Evolutionary conservation across 2,888 invertebrate species (phyloP).

Genomic region (Epirrhoe tristata): DNA sequence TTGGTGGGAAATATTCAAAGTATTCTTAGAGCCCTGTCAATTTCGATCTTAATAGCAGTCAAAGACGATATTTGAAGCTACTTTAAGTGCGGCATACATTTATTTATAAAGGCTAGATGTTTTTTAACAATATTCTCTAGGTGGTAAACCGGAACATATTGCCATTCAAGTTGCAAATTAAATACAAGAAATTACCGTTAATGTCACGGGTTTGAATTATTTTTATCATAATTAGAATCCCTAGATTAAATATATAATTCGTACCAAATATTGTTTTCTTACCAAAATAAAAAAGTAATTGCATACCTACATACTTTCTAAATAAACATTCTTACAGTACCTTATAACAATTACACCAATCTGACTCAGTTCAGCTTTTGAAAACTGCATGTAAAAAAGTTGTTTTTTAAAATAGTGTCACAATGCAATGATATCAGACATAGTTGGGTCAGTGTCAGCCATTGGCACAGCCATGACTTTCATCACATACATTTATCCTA

Average conservation of each 20-base stretch:
- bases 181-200: background rate
- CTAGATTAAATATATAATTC: background rate
- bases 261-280: slow-evolving; percentile 3
- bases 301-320: slow-evolving; percentile 16
- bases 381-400: slow-evolving; percentile 3
- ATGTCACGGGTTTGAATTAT: background rate
- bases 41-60: no score
- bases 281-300: slow-evolving; percentile 10
- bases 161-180: background rate
- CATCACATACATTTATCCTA: background rate
- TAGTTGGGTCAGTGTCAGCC: no score
- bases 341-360: background rate
- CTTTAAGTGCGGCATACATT: no score
- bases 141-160: no score
- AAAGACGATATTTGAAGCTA: no score
- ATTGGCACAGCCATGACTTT: background rate
- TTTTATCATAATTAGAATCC: background rate
- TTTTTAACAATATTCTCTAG: no score
- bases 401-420: background rate
- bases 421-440: background rate
- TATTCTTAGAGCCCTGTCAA: background rate
- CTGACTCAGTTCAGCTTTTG: slow-evolving; percentile 14
- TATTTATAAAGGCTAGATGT: no score
- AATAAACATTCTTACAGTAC: slow-evolving; percentile 16
- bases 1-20: background rate